These are phyloP conservation scores for Aselliscus stoliczkanus DNA, from an alignment of 2,797 vertebrate species.

Conservation along the genomic window DNA sequence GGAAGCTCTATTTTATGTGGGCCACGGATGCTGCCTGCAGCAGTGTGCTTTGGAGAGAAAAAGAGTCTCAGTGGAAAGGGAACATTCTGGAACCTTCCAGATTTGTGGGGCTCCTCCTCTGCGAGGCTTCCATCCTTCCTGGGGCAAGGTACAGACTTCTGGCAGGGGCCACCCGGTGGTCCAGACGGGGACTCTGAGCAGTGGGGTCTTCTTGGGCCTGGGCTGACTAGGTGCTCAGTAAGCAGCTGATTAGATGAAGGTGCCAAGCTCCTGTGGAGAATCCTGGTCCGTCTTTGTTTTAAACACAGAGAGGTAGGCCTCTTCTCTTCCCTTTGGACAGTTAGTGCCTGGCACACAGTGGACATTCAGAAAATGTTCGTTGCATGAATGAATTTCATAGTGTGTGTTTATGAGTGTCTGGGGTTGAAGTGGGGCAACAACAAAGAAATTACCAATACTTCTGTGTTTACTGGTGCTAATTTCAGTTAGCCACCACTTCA, in stretches of 20 bases:
- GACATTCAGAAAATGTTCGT: neutral
- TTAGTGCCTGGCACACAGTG: neutral
- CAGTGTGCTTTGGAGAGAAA: neutral
- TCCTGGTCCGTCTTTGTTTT: neutral
- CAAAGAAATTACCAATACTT: neutral
- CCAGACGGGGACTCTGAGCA: neutral
- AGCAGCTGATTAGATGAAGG: neutral
- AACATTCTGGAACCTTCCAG: conserved; percentile 9
- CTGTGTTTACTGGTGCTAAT: no score
- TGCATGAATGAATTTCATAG: neutral
- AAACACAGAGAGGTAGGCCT: neutral
- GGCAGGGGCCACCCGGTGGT: rapidly evolving
- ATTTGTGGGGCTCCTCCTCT: neutral
- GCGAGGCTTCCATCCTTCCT: neutral
- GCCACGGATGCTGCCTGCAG: neutral
- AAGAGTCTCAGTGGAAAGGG: neutral
- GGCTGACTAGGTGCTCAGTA: neutral
- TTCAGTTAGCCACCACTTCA: rapidly evolving
- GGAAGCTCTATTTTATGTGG: neutral
- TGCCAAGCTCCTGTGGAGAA: rapidly evolving
- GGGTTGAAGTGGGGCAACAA: rapidly evolving
- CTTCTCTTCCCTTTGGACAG: neutral
- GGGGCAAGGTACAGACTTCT: neutral
- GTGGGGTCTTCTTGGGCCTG: no score
- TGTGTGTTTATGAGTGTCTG: neutral